phyloP scores from a whole-genome alignment of 2,888 invertebrate genomes.

The Pharmacophagus antenor region DNA sequence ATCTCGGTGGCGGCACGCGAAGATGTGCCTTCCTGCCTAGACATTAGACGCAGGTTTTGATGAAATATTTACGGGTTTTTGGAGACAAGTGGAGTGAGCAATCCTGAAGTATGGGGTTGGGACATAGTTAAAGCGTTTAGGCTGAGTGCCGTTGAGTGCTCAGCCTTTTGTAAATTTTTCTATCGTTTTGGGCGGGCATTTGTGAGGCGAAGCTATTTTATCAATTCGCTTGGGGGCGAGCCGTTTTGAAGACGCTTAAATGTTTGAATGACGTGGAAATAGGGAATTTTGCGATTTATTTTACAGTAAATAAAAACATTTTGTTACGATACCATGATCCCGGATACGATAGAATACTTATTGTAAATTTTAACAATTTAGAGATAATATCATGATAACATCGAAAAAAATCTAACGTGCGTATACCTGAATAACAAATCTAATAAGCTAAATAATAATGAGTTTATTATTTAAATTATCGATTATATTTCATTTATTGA shows the following conservation, averaged over 20 bases:
- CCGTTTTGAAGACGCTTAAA: constrained; percentile 65
- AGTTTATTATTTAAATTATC: background rate
- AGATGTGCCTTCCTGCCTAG: constrained; percentile 54
- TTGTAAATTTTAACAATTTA: background rate
- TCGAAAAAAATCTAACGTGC: background rate
- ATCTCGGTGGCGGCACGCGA: constrained; percentile 58
- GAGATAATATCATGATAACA: background rate
- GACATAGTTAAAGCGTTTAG: constrained; percentile 80
- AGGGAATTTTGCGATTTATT: constrained; percentile 36
- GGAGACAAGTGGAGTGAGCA: constrained; percentile 81
- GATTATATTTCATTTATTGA: background rate
- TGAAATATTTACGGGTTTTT: constrained; percentile 70
- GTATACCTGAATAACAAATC: background rate
- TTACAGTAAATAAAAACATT: background rate
- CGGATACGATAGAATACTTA: background rate
- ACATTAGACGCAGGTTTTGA: constrained; percentile 61
- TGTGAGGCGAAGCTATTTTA: constrained; percentile 69
- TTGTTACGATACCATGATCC: background rate
- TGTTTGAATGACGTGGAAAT: constrained; percentile 36
- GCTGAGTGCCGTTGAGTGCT: constrained; percentile 69
- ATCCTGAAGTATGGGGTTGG: constrained; percentile 74
- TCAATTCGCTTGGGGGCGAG: constrained; percentile 67
- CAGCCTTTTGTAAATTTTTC: constrained; percentile 76
- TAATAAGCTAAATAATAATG: constrained; percentile 2
- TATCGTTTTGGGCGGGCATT: constrained; percentile 70